Conservation (phyloP, 1,140 invertebrate genomes). For the Cydia pomonella region DNA sequence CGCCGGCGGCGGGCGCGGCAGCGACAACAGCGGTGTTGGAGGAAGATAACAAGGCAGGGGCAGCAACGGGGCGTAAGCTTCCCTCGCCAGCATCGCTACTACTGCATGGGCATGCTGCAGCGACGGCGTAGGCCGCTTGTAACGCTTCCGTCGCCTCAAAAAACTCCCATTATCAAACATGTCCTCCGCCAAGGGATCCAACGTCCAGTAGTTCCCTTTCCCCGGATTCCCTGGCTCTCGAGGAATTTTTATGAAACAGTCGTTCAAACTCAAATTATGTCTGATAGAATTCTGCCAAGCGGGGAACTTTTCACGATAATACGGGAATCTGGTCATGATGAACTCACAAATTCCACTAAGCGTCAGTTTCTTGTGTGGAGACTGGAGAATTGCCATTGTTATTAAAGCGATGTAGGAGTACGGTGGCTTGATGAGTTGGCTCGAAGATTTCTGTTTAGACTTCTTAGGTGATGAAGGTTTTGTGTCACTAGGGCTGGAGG, state of each 20-base stretch:
- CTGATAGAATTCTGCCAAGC: constrained; percentile 98
- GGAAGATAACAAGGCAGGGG: constrained; percentile 74
- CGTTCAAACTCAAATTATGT: constrained; percentile 98
- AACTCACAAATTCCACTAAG: constrained; percentile 99
- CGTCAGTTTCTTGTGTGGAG: constrained; percentile 97
- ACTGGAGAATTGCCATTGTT: constrained; percentile 98
- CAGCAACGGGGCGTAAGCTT: constrained; percentile 73
- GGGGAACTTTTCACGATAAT: constrained; percentile 97
- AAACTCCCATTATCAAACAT: constrained; percentile 99
- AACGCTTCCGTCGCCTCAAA: constrained; percentile 95
- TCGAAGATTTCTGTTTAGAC: constrained; percentile 68
- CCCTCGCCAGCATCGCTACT: constrained; percentile 73
- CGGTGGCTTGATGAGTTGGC: constrained; percentile 89
- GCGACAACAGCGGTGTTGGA: constrained; percentile 65
- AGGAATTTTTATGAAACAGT: constrained; percentile 99
- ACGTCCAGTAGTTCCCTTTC: constrained; percentile 99
- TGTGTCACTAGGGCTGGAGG: constrained; percentile 61
- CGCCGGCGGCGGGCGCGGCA: constrained; percentile 70
- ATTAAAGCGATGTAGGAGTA: constrained; percentile 99
- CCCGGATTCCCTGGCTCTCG: constrained; percentile 98
- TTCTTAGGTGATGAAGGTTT: constrained; percentile 71
- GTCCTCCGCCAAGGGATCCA: constrained; percentile 97
- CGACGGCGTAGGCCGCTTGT: constrained; percentile 88
- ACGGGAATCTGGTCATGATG: constrained; percentile 98
- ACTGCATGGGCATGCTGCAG: constrained; percentile 75